phyloP scores from a whole-genome alignment of 2,113 vertebrate genomes.

The Circaetus cinerascens region DNA sequence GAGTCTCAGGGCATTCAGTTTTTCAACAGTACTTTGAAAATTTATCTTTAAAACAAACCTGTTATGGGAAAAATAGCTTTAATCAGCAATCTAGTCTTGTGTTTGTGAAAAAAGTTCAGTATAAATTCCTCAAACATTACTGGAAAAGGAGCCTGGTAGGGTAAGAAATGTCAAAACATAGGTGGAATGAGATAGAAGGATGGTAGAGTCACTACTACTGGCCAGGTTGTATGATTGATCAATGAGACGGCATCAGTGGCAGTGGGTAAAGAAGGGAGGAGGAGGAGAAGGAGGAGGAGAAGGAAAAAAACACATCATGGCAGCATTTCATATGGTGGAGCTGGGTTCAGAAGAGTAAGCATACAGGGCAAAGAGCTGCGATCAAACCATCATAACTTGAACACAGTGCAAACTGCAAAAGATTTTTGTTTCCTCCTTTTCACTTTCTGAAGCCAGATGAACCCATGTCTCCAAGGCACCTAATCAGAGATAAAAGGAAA shows the following conservation, averaged over 20 bases:
- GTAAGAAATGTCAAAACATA: not conserved
- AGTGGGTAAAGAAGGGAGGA: not conserved
- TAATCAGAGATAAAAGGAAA: not conserved
- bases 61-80: not conserved
- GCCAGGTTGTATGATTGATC: not conserved
- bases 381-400: not conserved
- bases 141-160: not conserved
- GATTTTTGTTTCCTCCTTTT: not conserved
- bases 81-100: not conserved
- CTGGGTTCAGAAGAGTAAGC: not conserved
- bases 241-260: not conserved
- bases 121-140: not conserved
- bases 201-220: not conserved
- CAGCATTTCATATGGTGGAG: not conserved
- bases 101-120: not conserved
- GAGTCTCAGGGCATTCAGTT: not conserved
- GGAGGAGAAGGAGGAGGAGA: not conserved
- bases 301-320: not conserved
- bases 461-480: not conserved
- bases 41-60: not conserved
- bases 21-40: not conserved
- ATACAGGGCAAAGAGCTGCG: not conserved
- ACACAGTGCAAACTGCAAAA: not conserved
- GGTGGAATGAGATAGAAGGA: not conserved
- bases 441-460: not conserved